phyloP scores from a whole-genome alignment of 2,113 vertebrate species.

The Indicator maculatus region DNA sequence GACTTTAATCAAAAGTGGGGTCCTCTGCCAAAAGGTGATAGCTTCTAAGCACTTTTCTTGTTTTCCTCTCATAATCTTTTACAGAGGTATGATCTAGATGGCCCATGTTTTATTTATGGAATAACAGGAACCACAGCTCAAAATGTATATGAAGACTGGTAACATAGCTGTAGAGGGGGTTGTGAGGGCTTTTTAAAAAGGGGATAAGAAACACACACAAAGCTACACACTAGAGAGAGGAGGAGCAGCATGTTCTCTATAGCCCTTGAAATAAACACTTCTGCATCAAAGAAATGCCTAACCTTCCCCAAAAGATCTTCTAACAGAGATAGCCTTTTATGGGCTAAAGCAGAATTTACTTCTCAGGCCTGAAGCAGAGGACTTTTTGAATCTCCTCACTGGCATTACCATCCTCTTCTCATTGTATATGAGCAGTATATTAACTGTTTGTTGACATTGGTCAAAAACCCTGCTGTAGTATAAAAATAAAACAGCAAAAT shows the following conservation, averaged over 20 bases:
- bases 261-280: background rate
- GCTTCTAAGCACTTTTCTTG: background rate
- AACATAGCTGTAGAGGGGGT: background rate
- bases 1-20: background rate
- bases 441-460: background rate
- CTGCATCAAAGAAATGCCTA: background rate
- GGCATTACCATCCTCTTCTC: accelerated
- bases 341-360: background rate
- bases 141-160: background rate
- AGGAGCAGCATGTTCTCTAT: background rate
- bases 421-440: background rate
- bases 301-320: background rate
- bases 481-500: slow-evolving; percentile 20
- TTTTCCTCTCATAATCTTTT: background rate
- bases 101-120: background rate
- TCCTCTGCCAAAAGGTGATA: background rate
- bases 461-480: background rate
- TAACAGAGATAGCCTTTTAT: background rate
- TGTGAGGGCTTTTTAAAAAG: background rate
- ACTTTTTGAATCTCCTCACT: background rate
- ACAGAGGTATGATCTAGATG: background rate
- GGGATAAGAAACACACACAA: background rate
- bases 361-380: background rate
- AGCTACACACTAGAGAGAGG: background rate
- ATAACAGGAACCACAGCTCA: background rate